Base-by-base conservation (phyloP, 2,113 vertebrate species). In the Alaudala cheleensis region DNA sequence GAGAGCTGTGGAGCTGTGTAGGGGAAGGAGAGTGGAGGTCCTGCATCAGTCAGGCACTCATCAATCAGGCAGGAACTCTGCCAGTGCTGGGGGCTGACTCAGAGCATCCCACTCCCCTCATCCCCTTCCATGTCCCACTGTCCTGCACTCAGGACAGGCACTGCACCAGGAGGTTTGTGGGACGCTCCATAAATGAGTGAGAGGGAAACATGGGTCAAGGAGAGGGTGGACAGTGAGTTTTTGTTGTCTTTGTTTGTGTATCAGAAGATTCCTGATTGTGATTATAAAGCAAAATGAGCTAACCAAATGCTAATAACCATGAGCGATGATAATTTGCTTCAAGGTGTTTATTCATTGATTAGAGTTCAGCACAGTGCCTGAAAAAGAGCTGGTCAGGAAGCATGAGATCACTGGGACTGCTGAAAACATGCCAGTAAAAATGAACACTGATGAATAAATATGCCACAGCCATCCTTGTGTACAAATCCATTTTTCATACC, bases 281-380 rank as follows among this genome's bases (percentile, higher is more conserved):
- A 72, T 60, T 64, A 12, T n/a, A 51, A 39, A 8, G 15, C 26
- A 37, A 84, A 77, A 92, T 25, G n/a, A 84, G 57, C 50, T 77
- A 86, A 81, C 58, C 45, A 65, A 76, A 61, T 69, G 45, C 25
- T 57, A 86, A 74, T 12, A 76, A 31, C 12, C 42, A 62, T 0
- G 5, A 65, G 15, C 0, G 0, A 53, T 29, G 39, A 62, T 54
- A 62, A 81, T 66, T 92, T 81, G 5, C 25, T 92, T 83, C 67
- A 73, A 83, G 91, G 47, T 92, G 31, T 25, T 86, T 81, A 86
- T 81, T 78, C 33, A 53, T 66, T 54, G 76, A 81, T 89, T 73
- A 26, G 70, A 81, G 16, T 24, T 57, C 45, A 80, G 20, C 5
- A 5, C 4, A 0, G 34, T 42, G 49, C 28, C 29, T 65, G 53